phyloP scores from a whole-genome alignment of 2,113 vertebrate genomes.

The Ceyx cyanopectus region DNA sequence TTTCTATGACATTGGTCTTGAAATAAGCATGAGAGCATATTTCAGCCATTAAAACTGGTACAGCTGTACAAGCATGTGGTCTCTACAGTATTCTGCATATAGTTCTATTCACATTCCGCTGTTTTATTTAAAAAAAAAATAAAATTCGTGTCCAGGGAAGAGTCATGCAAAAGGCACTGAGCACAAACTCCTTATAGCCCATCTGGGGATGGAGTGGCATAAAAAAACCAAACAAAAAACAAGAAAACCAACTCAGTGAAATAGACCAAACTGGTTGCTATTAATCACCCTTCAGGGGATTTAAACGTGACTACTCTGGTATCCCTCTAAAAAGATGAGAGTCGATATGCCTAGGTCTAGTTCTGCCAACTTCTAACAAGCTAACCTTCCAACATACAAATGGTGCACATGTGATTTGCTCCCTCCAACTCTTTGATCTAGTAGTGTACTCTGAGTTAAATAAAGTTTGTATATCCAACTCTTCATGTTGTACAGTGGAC shows the following conservation, averaged over 20 bases:
- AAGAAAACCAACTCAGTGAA: neutral
- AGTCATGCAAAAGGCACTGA: neutral
- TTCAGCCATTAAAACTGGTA: neutral
- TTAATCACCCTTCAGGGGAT: neutral
- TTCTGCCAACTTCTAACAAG: neutral
- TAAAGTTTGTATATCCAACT: neutral
- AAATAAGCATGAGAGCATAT: neutral
- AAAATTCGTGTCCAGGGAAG: neutral
- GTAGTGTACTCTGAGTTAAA: neutral
- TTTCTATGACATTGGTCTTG: neutral
- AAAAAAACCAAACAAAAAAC: too few relatives aligned
- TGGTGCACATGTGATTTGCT: neutral
- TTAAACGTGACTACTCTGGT: neutral
- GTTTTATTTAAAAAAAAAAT: neutral
- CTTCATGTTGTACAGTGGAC: neutral
- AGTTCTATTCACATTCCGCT: neutral
- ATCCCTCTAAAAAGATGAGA: neutral
- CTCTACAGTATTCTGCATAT: neutral
- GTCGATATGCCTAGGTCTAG: neutral
- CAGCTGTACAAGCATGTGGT: neutral
- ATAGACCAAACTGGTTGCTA: neutral
- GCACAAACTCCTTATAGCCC: neutral
- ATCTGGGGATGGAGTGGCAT: neutral
- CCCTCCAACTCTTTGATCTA: neutral
- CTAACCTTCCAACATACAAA: neutral